Conservation (phyloP, 2,888 invertebrate genomes). For the Taphrorychus bicolor region DNA sequence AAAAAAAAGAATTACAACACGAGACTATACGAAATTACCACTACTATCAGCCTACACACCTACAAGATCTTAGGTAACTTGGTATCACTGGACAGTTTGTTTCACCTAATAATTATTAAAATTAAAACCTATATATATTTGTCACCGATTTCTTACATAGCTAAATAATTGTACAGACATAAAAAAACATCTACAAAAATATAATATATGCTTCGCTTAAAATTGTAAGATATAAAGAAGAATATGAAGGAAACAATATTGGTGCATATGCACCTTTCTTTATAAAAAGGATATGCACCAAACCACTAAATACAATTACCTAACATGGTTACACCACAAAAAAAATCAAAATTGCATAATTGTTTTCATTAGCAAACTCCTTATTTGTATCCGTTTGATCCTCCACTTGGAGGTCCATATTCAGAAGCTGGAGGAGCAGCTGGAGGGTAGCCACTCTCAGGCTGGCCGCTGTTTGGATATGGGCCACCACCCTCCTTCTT, state of each 20-base stretch:
- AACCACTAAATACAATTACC: background rate
- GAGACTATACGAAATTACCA: background rate
- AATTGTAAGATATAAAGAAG: background rate
- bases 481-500: slow-evolving; percentile 55
- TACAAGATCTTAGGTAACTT: background rate
- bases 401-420: slow-evolving; percentile 65
- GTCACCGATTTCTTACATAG: slow-evolving; percentile 3
- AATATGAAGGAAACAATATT: too few species aligned
- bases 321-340: background rate
- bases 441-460: slow-evolving; percentile 61
- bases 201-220: too few species aligned
- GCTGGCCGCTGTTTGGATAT: slow-evolving; percentile 58
- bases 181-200: background rate
- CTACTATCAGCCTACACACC: background rate
- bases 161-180: background rate
- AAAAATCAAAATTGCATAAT: background rate
- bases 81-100: background rate
- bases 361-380: background rate
- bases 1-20: slow-evolving; percentile 2
- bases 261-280: too few species aligned
- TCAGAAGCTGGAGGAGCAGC: slow-evolving; percentile 62
- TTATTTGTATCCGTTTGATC: slow-evolving; percentile 31
- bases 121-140: slow-evolving; percentile 1
- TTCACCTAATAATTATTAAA: background rate
- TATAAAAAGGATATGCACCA: too few species aligned